Conservation (phyloP, 2,797 vertebrate species). For the Anabas testudineus region DNA sequence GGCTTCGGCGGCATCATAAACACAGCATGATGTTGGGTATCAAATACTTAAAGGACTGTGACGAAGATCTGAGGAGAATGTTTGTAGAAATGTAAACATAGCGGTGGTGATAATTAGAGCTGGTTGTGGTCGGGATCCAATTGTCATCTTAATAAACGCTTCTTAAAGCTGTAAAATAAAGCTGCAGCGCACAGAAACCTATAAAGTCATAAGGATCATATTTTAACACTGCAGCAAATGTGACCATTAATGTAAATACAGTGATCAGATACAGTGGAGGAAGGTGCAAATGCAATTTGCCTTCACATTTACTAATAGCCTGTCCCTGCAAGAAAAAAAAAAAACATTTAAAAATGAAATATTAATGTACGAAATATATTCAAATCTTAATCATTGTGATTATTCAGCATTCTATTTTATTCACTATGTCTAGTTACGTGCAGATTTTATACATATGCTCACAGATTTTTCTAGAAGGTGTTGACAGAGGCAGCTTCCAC, state of each 20-base stretch:
- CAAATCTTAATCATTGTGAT: constrained; percentile 13
- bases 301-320: too few relatives aligned
- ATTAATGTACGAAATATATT: neutral
- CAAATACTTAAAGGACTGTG: constrained; percentile 64
- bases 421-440: neutral
- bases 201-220: constrained; percentile 41
- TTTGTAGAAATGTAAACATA: constrained; percentile 65
- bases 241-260: neutral
- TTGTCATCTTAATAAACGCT: constrained; percentile 68
- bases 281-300: too few relatives aligned
- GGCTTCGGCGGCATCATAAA: constrained; percentile 72
- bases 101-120: constrained; percentile 70
- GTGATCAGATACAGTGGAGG: accelerated
- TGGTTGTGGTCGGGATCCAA: constrained; percentile 49
- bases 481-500: constrained; percentile 62
- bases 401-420: constrained; percentile 1
- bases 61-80: constrained; percentile 61
- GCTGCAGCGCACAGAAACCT: constrained; percentile 25
- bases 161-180: constrained; percentile 46
- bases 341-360: too few relatives aligned
- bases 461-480: constrained; percentile 34
- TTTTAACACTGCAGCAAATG: constrained; percentile 6
- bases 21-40: constrained; percentile 75
- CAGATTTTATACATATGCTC: constrained; percentile 24
- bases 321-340: too few relatives aligned